Evolutionary conservation across 1,140 invertebrate species (phyloP).

Genomic region (Babylonia areolata): DNA sequence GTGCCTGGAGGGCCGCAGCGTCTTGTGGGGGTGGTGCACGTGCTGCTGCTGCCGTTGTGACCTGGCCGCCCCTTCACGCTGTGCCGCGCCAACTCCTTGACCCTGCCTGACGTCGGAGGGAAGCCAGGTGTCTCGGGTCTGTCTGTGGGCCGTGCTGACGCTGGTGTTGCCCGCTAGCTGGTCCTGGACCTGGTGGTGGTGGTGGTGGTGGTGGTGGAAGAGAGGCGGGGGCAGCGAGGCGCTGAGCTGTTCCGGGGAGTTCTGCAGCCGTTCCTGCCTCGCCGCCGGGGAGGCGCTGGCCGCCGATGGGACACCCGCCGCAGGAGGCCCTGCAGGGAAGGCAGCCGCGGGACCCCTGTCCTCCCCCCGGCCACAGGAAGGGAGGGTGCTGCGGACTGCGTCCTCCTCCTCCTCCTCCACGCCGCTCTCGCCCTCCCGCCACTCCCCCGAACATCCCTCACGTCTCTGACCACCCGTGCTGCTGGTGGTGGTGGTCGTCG

Average conservation of each 20-base stretch:
- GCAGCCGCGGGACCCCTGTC: not conserved
- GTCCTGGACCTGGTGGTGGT: no score
- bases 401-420: not conserved
- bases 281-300: not conserved
- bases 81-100: not conserved
- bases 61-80: not conserved
- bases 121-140: no score
- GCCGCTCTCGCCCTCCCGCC: not conserved
- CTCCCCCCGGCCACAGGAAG: not conserved
- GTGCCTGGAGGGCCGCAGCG: slow-evolving; percentile 42
- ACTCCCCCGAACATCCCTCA: not conserved
- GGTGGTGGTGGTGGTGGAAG: not conserved
- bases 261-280: not conserved
- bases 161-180: no score
- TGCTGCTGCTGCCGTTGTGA: not conserved
- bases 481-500: no score
- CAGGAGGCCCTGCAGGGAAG: not conserved
- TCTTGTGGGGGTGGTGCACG: not conserved
- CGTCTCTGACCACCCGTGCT: not conserved
- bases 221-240: not conserved
- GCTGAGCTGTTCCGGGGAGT: not conserved
- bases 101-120: not conserved
- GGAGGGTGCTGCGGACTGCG: not conserved
- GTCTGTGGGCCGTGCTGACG: not conserved
- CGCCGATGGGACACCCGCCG: not conserved